These are phyloP conservation scores for Liolophura sinensis DNA, from an alignment of 1,140 invertebrate genomes.

Conservation along the genomic window DNA sequence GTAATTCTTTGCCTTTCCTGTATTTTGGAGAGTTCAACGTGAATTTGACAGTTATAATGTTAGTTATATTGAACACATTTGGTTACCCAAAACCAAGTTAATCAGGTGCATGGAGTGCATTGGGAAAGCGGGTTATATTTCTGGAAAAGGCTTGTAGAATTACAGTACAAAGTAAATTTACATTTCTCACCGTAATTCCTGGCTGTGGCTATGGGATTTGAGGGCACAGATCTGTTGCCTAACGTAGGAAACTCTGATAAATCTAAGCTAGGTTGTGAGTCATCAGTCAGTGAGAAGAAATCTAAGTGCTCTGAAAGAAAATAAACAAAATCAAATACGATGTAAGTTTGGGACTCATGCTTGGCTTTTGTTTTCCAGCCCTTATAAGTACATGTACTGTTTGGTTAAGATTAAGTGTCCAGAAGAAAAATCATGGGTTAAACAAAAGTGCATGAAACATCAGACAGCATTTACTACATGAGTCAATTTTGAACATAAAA, in stretches of 20 bases:
- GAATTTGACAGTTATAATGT: not conserved
- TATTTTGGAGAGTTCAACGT: not conserved
- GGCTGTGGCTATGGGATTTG: conserved; percentile 35
- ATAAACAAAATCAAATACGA: conserved; percentile 22
- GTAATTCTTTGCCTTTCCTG: not conserved
- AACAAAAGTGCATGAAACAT: no score
- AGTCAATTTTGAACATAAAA: no score
- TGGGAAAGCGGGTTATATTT: not conserved
- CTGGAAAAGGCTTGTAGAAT: not conserved
- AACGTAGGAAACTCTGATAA: conserved; percentile 51
- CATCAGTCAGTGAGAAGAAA: not conserved
- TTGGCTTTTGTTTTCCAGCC: conserved; percentile 3
- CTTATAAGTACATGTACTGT: conserved; percentile 3
- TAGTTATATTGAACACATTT: conserved; percentile 1
- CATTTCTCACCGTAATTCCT: conserved; percentile 47
- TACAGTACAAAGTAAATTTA: not conserved
- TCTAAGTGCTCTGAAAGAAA: not conserved
- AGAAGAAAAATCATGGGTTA: conserved; percentile 11
- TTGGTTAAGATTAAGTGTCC: conserved; percentile 8
- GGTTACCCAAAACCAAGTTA: conserved; percentile 4
- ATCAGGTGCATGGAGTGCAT: conserved; percentile 1
- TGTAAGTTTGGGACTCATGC: conserved; percentile 29
- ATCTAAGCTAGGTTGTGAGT: conserved; percentile 15
- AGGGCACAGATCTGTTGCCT: conserved; percentile 41
- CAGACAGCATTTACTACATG: no score